These are phyloP conservation scores for Aurelia sp. DNA, from an alignment of 30 jellyfish, hydroid and myxozoan genomes.

Conservation along the genomic window DNA sequence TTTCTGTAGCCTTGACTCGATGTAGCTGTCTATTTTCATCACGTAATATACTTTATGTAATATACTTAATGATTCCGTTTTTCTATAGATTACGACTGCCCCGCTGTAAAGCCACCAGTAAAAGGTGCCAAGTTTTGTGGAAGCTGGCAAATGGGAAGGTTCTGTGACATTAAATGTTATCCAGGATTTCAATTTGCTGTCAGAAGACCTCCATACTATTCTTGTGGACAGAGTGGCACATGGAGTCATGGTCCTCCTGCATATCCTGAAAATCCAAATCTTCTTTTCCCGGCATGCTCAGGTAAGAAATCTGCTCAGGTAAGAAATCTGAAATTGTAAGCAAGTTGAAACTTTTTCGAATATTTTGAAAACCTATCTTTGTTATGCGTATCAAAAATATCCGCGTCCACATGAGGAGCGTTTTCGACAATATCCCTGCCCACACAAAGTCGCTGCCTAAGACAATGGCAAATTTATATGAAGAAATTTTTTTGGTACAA, in stretches of 20 bases:
- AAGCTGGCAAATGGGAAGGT: slow-evolving; percentile 94
- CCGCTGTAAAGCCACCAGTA: slow-evolving; percentile 66
- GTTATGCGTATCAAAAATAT: too few species aligned
- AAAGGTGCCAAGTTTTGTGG: slow-evolving; percentile 83
- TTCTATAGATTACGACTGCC: slow-evolving; percentile 82
- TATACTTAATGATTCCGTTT: background rate
- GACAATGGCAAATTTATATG: too few species aligned
- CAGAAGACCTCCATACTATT: slow-evolving; percentile 81
- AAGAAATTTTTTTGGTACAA: too few species aligned
- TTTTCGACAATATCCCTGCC: too few species aligned
- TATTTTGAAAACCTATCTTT: too few species aligned
- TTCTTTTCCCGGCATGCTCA: slow-evolving; percentile 82
- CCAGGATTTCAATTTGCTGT: slow-evolving; percentile 62
- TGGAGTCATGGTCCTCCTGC: slow-evolving; percentile 99
- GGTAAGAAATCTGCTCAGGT: slow-evolving; percentile 44
- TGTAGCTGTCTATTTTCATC: too few species aligned
- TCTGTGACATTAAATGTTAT: slow-evolving; percentile 74
- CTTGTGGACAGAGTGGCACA: slow-evolving; percentile 82
- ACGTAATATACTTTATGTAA: too few species aligned
- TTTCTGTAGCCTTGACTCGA: too few species aligned
- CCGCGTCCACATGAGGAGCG: too few species aligned
- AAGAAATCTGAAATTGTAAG: too few species aligned
- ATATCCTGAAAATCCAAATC: slow-evolving; percentile 86
- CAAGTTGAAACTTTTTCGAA: too few species aligned
- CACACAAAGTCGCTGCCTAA: too few species aligned